phyloP scores from a whole-genome alignment of 2,797 vertebrate genomes.

The Chloroceryle amazona region DNA sequence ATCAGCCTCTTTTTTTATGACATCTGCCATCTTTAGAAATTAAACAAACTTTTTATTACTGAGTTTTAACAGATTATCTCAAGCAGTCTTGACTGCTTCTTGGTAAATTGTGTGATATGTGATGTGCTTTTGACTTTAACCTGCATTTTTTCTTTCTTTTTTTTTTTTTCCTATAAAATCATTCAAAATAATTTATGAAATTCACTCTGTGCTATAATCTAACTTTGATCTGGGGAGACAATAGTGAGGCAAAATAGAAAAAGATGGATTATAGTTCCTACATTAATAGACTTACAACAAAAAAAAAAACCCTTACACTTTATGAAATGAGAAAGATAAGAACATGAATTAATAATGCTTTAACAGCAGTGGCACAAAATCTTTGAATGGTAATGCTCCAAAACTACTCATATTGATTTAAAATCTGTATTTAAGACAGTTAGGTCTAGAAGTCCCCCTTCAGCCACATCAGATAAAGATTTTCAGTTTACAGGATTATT shows the following conservation, averaged over 20 bases:
- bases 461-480: slow-evolving; percentile 63
- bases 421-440: slow-evolving; percentile 67
- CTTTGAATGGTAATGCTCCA: slow-evolving; percentile 47
- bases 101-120: slow-evolving; percentile 26
- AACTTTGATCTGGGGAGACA: slow-evolving; percentile 63
- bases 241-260: slow-evolving; percentile 29
- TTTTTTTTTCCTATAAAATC: neutral
- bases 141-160: neutral
- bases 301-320: neutral
- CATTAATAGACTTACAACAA: slow-evolving; percentile 44
- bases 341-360: slow-evolving; percentile 69
- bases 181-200: slow-evolving; percentile 66
- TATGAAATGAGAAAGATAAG: slow-evolving; percentile 67
- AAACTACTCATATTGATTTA: slow-evolving; percentile 66
- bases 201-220: slow-evolving; percentile 53
- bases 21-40: slow-evolving; percentile 66
- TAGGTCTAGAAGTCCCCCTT: slow-evolving; percentile 44
- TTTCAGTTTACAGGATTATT: slow-evolving; percentile 67
- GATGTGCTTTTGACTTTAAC: slow-evolving; percentile 38
- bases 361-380: slow-evolving; percentile 62
- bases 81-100: slow-evolving; percentile 45
- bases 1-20: slow-evolving; percentile 54
- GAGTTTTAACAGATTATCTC: slow-evolving; percentile 48
- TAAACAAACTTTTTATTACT: slow-evolving; percentile 66
- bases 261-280: slow-evolving; percentile 61